Conservation (phyloP, 2,797 vertebrate genomes). For the Anabacerthia variegaticeps region DNA sequence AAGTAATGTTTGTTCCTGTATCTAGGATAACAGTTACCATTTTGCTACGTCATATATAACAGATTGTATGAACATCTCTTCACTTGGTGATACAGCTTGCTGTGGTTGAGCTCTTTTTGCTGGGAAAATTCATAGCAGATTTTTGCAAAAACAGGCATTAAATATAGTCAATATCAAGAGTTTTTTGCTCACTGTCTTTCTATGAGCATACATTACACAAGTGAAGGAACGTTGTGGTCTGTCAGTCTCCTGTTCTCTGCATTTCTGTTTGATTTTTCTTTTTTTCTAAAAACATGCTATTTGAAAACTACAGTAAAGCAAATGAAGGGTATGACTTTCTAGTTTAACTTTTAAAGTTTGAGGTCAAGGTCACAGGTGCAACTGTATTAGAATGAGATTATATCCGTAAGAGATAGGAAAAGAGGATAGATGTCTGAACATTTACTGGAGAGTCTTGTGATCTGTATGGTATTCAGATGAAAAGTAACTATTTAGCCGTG, state of each 20-base stretch:
- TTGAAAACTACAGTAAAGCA: neutral
- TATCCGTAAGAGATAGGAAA: neutral
- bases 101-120: neutral
- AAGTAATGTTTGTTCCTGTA: neutral
- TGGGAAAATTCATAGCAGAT: neutral
- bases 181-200: neutral
- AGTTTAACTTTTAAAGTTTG: neutral
- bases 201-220: neutral
- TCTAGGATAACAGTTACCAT: neutral
- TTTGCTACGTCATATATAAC: neutral
- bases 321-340: neutral
- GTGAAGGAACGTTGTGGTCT: neutral
- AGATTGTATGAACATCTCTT: neutral
- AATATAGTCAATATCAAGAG: neutral
- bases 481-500: neutral
- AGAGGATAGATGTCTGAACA: neutral
- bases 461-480: neutral
- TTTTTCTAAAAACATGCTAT: neutral
- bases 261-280: neutral
- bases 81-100: neutral
- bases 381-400: neutral
- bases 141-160: neutral
- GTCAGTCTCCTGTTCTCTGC: neutral
- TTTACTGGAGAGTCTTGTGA: neutral
- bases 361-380: neutral